Base-by-base conservation (phyloP, 2,113 vertebrate species). In the Halcyon senegalensis region DNA sequence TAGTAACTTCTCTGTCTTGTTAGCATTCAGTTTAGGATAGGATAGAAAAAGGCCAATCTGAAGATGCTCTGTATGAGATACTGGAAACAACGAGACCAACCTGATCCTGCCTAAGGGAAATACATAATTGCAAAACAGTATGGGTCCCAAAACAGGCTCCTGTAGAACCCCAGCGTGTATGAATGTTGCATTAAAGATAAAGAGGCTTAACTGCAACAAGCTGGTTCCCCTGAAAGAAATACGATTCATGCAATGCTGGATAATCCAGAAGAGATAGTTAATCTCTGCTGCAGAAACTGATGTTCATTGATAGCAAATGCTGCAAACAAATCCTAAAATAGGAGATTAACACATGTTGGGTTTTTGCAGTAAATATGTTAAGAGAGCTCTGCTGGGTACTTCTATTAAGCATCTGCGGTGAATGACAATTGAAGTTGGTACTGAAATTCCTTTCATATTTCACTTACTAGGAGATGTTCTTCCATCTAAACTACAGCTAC, bases 61-160 rank as follows among this genome's bases (percentile, higher is more conserved):
- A 93, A 88, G 74, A 96, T 95, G 56, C 89, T 84, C 69, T 93
- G 89, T 62, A 92, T 82, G 74, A 92, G 86, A 87, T 89, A 66
- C 67, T 67, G 66, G 77, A 69, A 96, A 93, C 90, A 94, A 91
- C 16, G 53, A 84, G 80, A 78, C 17, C 69, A 59, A 69, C 74
- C 46, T 72, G 37, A 94, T 67, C 89, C 19, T 83, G 92, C 96
- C 77, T 80, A 84, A 62, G 67, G 94, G 82, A 89, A 95, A 76
- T 58, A 84, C 33, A 73, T 88, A 97, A 96, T 95, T 79, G 62
- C 28, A 89, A 94, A 96, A 59, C 92, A 95, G 80, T 94, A 94
- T 95, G 89, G 50, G 69, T 92, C 88, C 90, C 88, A 85, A 93
- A 94, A 76, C 55, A 70, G 86, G 67, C 92, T 89, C 66, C 81